A percentile compares a stretch with the other conserved stretches of the same genome.
phyloP scores from a whole-genome alignment of 2,888 invertebrate species.

The Lingula anatina region DNA sequence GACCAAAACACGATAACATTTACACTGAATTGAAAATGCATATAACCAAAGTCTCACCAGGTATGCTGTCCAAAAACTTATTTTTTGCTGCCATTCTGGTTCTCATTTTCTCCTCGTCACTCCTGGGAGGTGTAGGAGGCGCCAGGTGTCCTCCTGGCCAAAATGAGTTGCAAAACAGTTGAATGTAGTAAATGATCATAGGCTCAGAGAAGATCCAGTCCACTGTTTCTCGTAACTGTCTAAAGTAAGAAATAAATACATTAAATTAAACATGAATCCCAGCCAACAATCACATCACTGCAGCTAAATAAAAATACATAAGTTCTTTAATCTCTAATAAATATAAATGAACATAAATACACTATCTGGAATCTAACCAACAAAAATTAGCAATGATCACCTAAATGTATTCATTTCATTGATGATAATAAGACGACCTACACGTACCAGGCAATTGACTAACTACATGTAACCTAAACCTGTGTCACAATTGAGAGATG shows the following conservation, averaged over 20 bases:
- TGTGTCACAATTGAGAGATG: no score
- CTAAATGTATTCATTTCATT: no score
- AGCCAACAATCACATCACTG: no score
- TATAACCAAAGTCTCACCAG: constrained; percentile 33
- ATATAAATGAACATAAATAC: no score
- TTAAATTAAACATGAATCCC: not conserved
- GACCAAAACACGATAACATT: no score
- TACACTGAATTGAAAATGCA: no score
- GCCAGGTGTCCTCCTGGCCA: constrained; percentile 74
- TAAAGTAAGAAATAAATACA: constrained; percentile 41
- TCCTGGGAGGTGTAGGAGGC: constrained; percentile 56
- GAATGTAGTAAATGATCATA: constrained; percentile 83
- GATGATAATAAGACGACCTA: no score
- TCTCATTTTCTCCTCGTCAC: constrained; percentile 60
- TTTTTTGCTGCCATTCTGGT: constrained; percentile 48
- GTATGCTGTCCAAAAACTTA: constrained; percentile 48
- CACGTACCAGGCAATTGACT: no score
- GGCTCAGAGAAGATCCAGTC: constrained; percentile 83
- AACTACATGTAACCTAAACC: no score
- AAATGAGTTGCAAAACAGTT: constrained; percentile 76
- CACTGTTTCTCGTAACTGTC: constrained; percentile 82
- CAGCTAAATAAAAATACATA: no score
- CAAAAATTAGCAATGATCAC: no score
- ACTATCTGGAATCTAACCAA: no score
- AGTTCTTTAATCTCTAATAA: not conserved